These are phyloP conservation scores for Phalacrocorax aristotelis DNA, from an alignment of 2,113 vertebrate genomes.

Conservation along the genomic window DNA sequence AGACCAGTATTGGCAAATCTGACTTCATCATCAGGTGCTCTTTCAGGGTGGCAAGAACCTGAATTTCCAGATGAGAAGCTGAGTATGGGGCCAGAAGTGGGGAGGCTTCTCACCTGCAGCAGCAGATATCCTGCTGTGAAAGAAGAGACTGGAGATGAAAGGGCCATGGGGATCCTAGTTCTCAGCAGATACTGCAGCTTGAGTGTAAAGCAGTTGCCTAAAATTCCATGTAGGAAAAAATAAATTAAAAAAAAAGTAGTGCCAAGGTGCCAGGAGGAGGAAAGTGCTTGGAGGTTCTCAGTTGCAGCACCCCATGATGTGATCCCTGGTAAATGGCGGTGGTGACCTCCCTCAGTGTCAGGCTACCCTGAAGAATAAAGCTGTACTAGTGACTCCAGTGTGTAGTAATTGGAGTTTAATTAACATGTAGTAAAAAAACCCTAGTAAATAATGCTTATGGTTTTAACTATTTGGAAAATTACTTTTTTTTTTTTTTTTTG, in stretches of 20 bases:
- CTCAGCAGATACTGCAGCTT: neutral
- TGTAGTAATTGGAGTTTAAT: no score
- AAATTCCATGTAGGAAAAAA: neutral
- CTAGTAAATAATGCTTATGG: neutral
- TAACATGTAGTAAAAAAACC: no score
- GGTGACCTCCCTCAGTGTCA: neutral
- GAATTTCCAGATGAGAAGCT: slow-evolving; percentile 10
- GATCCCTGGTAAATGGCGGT: neutral
- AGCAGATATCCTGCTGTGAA: neutral
- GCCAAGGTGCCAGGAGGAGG: neutral
- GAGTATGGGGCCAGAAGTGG: neutral
- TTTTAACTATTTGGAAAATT: neutral
- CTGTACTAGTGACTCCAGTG: neutral
- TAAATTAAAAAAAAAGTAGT: neutral
- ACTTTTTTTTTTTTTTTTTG: neutral
- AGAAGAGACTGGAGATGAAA: neutral
- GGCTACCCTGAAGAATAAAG: neutral
- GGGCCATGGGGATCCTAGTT: neutral
- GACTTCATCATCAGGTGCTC: neutral
- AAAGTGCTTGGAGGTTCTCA: neutral
- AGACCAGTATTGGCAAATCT: neutral
- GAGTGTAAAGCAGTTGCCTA: neutral
- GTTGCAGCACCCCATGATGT: neutral
- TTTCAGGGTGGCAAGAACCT: neutral
- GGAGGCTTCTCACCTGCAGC: neutral